These are phyloP conservation scores for Echinarachnius parma DNA, from an alignment of 53 echinoderm and acorn worm species.

Conservation along the genomic window DNA sequence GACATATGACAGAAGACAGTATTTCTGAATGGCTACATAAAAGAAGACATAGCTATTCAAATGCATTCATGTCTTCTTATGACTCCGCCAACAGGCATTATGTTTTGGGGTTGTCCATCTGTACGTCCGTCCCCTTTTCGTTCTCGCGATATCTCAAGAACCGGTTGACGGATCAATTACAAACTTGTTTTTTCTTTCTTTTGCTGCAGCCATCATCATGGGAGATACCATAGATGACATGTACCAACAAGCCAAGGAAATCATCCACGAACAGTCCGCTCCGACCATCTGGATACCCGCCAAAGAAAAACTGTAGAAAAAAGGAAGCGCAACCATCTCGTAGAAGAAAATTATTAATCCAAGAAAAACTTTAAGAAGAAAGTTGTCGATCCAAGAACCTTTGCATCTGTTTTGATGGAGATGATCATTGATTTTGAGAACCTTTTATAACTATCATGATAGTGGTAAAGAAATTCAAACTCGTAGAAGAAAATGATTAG, in stretches of 20 bases:
- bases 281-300: slow-evolving; percentile 93
- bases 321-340: not conserved
- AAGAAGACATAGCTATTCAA: too few relatives aligned
- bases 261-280: slow-evolving; percentile 86
- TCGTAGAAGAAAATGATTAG: too few relatives aligned
- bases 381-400: not conserved
- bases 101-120: too few relatives aligned
- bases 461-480: too few relatives aligned
- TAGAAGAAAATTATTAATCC: not conserved
- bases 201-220: slow-evolving; percentile 72
- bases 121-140: too few relatives aligned
- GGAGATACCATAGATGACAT: slow-evolving; percentile 95
- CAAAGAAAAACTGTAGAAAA: slow-evolving; percentile 81
- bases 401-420: slow-evolving; percentile 18
- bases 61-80: too few relatives aligned
- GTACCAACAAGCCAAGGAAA: slow-evolving; percentile 84
- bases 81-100: too few relatives aligned
- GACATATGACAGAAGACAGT: too few relatives aligned
- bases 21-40: too few relatives aligned
- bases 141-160: not conserved
- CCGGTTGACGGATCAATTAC: not conserved
- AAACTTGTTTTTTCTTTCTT: not conserved
- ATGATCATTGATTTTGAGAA: not conserved
- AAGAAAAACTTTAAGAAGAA: slow-evolving; percentile 3
- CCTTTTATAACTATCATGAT: too few relatives aligned